Evolutionary conservation across 1,140 invertebrate genomes (phyloP).

Genomic region (Solenopsis invicta): DNA sequence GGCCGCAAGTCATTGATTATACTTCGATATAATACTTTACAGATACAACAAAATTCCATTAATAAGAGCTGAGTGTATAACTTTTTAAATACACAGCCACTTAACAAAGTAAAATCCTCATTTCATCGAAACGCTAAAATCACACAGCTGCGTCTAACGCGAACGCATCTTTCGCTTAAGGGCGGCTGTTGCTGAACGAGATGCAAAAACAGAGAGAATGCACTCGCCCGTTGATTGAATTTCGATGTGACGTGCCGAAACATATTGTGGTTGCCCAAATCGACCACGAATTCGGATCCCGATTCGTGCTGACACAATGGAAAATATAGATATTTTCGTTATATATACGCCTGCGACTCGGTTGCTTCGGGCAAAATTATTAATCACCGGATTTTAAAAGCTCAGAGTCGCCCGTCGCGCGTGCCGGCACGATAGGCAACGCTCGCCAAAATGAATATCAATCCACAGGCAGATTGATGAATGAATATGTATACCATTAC

Average conservation of each 20-base stretch:
- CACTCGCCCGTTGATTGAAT: conserved; percentile 32
- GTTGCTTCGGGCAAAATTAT: conserved; percentile 18
- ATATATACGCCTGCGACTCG: background rate
- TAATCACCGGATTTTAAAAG: conserved; percentile 5
- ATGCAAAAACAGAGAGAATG: background rate
- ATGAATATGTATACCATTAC: conserved; percentile 26
- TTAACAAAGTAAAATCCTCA: background rate
- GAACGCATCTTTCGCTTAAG: background rate
- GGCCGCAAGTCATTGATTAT: background rate
- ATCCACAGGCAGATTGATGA: background rate
- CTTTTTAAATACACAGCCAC: background rate
- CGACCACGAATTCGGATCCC: background rate
- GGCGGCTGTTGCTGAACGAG: conserved; percentile 4
- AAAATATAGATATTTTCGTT: background rate
- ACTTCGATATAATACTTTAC: background rate
- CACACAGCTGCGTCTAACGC: background rate
- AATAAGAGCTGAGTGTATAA: background rate
- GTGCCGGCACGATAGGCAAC: background rate
- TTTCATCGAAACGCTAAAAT: background rate
- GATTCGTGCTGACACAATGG: conserved; percentile 1
- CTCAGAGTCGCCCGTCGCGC: background rate
- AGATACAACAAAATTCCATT: background rate
- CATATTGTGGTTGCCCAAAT: conserved; percentile 20
- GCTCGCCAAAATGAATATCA: background rate
- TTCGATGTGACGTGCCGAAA: conserved; percentile 11